Conservation (phyloP, 1,140 invertebrate species). For the Philotrypesis tridentata region DNA sequence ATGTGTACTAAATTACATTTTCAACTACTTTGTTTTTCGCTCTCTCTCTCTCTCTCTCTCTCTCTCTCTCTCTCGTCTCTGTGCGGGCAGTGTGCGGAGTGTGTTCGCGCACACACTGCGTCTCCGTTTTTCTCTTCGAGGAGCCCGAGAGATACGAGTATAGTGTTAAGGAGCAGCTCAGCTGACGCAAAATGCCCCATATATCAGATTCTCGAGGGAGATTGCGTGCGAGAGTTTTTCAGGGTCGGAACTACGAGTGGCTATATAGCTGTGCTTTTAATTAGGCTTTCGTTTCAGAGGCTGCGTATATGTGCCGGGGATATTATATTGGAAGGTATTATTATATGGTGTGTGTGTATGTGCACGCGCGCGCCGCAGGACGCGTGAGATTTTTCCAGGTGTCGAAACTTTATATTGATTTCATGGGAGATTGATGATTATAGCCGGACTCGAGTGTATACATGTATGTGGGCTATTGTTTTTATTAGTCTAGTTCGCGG, state of each 20-base stretch:
- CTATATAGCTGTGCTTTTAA: conserved; percentile 15
- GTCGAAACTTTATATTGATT: conserved; percentile 42
- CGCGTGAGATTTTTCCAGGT: conserved; percentile 45
- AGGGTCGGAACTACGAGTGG: background rate
- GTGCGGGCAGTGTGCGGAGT: no score
- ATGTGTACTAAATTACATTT: background rate
- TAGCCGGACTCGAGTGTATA: background rate
- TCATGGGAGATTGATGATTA: conserved; percentile 37
- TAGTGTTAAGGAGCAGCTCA: background rate
- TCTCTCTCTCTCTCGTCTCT: no score
- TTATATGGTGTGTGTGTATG: background rate
- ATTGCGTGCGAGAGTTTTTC: conserved; percentile 6
- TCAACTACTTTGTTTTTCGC: background rate
- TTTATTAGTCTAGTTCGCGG: background rate
- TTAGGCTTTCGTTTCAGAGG: conserved; percentile 15
- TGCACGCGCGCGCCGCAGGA: no score
- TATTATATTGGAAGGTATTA: conserved; percentile 7
- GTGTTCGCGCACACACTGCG: background rate
- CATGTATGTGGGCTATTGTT: conserved; percentile 9
- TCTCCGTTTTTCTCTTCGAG: background rate
- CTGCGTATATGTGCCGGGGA: no score
- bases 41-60: no score
- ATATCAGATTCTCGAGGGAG: conserved; percentile 11
- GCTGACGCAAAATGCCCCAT: background rate
- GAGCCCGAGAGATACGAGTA: background rate